Percentiles rank a stretch among this genome's conserved stretches.
Conservation (phyloP, 1,140 invertebrate species). For the Euura lappo region DNA sequence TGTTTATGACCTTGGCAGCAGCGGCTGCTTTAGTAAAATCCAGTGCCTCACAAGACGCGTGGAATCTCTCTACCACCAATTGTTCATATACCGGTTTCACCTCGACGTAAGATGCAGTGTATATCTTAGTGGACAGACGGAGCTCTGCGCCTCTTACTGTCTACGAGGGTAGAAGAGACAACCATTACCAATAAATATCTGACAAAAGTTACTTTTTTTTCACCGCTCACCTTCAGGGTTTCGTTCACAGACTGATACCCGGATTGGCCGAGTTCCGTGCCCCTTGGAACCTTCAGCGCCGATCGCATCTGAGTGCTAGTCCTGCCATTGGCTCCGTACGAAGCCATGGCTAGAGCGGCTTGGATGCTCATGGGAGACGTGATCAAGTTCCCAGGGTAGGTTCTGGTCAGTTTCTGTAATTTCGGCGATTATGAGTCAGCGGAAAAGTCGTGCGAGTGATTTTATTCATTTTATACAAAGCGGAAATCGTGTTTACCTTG, state of each 20-base stretch:
- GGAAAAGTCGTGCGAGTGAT: too few relatives aligned
- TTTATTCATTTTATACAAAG: too few relatives aligned
- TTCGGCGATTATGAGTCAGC: too few relatives aligned
- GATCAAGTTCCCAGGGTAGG: constrained; percentile 29
- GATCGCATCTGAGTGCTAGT: constrained; percentile 30
- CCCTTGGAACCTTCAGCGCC: constrained; percentile 20
- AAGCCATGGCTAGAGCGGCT: constrained; percentile 40
- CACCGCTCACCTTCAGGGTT: constrained; percentile 21
- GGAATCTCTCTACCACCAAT: constrained; percentile 58
- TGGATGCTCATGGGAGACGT: constrained; percentile 46
- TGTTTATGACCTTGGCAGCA: constrained; percentile 66
- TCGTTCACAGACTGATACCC: constrained; percentile 31
- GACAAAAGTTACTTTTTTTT: too few relatives aligned
- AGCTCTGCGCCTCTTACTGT: constrained; percentile 58
- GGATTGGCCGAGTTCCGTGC: constrained; percentile 19
- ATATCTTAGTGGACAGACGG: constrained; percentile 70
- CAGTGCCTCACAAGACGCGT: constrained; percentile 60
- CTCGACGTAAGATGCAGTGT: constrained; percentile 58
- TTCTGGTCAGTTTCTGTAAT: too few relatives aligned
- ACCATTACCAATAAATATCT: too few relatives aligned
- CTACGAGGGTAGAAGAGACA: constrained; percentile 18
- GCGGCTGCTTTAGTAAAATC: constrained; percentile 59
- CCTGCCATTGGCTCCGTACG: constrained; percentile 32
- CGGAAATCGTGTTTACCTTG: too few relatives aligned
- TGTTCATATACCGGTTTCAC: constrained; percentile 59